phyloP scores from a whole-genome alignment of 2,113 vertebrate genomes.

The Lota lota region DNA sequence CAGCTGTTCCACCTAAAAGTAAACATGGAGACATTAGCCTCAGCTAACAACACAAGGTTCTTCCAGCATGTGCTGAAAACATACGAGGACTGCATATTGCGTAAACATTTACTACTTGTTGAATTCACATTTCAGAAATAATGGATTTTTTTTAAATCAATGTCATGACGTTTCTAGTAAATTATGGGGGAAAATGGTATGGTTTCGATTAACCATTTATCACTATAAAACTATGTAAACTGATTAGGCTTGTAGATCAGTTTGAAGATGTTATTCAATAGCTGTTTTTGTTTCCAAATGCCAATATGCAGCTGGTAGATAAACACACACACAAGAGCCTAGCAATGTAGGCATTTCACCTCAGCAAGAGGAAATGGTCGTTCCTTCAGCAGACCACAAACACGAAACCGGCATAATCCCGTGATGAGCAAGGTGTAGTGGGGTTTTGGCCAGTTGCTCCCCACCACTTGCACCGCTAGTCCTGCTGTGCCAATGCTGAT shows the following conservation, averaged over 20 bases:
- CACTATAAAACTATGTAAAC: too few relatives aligned
- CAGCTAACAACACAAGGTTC: not conserved
- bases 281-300: too few relatives aligned
- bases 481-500: constrained; percentile 91
- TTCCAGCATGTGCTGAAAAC: too few relatives aligned
- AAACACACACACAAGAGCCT: not conserved
- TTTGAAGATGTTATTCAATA: too few relatives aligned
- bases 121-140: too few relatives aligned
- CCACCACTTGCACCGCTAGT: constrained; percentile 91
- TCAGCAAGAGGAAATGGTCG: constrained; percentile 87
- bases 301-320: too few relatives aligned
- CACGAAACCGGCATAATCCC: constrained; percentile 89
- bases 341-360: constrained; percentile 61
- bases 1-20: constrained; percentile 82
- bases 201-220: too few relatives aligned
- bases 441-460: constrained; percentile 98
- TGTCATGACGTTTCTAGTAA: too few relatives aligned
- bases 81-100: not conserved
- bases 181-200: too few relatives aligned
- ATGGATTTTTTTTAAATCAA: too few relatives aligned
- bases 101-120: not conserved
- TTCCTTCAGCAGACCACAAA: constrained; percentile 82
- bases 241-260: too few relatives aligned
- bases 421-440: constrained; percentile 94
- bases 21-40: not conserved